Evolutionary conservation across 2,888 invertebrate genomes (phyloP).

Genomic region (Apodemia mormo): DNA sequence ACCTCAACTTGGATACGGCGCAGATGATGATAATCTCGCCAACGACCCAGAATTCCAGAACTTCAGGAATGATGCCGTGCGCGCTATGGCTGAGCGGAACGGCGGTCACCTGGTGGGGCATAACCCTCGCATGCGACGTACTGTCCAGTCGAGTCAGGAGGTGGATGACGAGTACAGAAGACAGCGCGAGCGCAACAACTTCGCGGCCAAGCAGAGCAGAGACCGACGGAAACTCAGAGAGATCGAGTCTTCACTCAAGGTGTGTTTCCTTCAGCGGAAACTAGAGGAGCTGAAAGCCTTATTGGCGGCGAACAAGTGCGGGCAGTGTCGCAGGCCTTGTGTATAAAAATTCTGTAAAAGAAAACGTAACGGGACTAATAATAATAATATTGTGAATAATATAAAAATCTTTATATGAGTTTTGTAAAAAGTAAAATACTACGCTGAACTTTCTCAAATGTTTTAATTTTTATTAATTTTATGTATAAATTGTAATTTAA

Average conservation of each 20-base stretch:
- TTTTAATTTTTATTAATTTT: too few relatives aligned
- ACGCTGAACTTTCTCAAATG: too few relatives aligned
- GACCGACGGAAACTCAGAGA: constrained; percentile 95
- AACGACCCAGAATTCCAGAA: constrained; percentile 22
- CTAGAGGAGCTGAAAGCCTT: background rate
- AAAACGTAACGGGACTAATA: too few relatives aligned
- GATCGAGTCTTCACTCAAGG: constrained; percentile 65
- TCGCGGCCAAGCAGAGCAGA: constrained; percentile 96
- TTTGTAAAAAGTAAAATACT: too few relatives aligned
- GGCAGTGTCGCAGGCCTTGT: background rate
- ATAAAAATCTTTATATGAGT: too few relatives aligned
- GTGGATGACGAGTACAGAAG: constrained; percentile 93
- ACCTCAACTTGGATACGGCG: constrained; percentile 3
- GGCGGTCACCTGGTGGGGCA: constrained; percentile 19
- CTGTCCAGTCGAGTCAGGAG: constrained; percentile 42
- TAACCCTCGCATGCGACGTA: constrained; percentile 21
- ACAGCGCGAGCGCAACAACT: constrained; percentile 94
- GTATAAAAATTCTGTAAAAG: too few relatives aligned
- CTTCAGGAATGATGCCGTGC: constrained; percentile 20
- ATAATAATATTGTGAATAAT: too few relatives aligned
- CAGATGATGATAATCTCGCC: background rate
- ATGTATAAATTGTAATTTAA: too few relatives aligned
- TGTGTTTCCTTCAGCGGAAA: constrained; percentile 9
- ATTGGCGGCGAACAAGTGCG: constrained; percentile 1
- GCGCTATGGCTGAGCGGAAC: constrained; percentile 19